A percentile compares a stretch with the other conserved stretches of the same genome.
Conservation (phyloP, 2,797 vertebrate species). For the Cyclura pinguis region DNA sequence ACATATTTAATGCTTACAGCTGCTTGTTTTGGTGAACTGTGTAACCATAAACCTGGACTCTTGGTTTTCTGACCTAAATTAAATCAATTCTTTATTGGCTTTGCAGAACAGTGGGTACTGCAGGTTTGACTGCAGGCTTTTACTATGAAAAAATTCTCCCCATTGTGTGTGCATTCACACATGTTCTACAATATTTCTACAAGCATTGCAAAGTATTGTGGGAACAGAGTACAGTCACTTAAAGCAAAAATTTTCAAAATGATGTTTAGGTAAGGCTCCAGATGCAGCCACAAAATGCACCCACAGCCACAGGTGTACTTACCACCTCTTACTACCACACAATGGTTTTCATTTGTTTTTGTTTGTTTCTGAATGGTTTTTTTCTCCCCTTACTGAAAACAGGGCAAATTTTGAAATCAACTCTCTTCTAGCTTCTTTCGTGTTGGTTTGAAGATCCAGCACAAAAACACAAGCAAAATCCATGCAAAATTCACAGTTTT, state of each 20-base stretch:
- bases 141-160: not conserved
- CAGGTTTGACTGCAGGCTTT: not conserved
- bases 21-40: slow-evolving; percentile 29
- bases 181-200: not conserved
- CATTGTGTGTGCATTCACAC: not conserved
- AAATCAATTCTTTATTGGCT: not conserved
- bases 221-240: not conserved
- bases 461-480: no score
- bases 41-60: not conserved
- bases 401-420: not conserved
- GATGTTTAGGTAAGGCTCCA: not conserved
- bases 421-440: not conserved
- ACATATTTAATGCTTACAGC: not conserved
- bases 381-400: not conserved
- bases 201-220: not conserved
- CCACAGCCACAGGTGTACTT: not conserved
- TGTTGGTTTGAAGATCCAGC: not conserved
- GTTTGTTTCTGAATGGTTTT: not conserved
- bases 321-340: no score
- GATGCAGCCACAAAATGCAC: not conserved
- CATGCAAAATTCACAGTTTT: no score
- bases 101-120: not conserved
- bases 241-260: not conserved
- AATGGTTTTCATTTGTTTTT: not conserved
- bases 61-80: slow-evolving; percentile 6